Conservation (phyloP, 2,888 invertebrate species). For the Drosophila mimetica region DNA sequence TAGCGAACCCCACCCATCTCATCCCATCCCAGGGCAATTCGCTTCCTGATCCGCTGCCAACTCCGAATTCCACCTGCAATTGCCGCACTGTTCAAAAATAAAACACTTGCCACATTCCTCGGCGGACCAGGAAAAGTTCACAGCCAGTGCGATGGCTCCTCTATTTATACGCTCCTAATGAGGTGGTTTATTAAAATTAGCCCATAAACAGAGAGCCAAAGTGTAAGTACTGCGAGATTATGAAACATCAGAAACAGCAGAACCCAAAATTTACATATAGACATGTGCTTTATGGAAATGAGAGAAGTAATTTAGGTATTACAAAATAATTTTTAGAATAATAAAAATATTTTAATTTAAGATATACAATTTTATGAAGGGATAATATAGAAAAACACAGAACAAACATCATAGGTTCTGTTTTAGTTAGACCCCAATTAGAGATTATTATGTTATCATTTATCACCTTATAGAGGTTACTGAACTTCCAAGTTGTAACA, state of each 20-base stretch:
- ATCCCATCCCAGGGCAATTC: conserved; percentile 1
- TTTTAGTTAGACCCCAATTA: not conserved
- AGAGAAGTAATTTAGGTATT: no score
- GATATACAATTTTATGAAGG: no score
- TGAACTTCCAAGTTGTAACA: not conserved
- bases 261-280: not conserved
- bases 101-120: conserved; percentile 45
- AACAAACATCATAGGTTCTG: not conserved
- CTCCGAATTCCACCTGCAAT: conserved; percentile 31
- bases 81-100: conserved; percentile 38
- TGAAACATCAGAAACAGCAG: not conserved
- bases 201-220: conserved; percentile 3
- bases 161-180: conserved; percentile 58
- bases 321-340: no score
- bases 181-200: conserved; percentile 37
- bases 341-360: no score
- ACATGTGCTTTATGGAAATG: not conserved
- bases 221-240: conserved; percentile 17
- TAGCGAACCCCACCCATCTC: conserved; percentile 10
- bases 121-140: conserved; percentile 53
- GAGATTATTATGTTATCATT: not conserved
- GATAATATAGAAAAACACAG: no score
- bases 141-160: conserved; percentile 52
- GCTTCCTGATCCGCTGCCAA: conserved; percentile 17
- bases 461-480: not conserved